These are phyloP conservation scores for Temnopleurus reevesii DNA, from an alignment of 53 echinoderm and acorn worm genomes.

Conservation along the genomic window DNA sequence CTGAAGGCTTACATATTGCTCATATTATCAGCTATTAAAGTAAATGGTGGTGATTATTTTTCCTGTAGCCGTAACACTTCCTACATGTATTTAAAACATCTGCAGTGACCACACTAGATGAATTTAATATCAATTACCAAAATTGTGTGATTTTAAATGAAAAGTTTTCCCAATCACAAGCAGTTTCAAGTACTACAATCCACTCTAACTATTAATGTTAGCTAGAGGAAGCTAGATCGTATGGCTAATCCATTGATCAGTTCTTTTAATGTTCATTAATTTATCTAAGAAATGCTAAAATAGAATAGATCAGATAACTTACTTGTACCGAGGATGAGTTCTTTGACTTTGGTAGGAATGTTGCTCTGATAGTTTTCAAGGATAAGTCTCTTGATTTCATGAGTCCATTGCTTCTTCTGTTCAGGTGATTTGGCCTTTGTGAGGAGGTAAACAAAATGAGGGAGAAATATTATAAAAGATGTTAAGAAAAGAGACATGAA, in stretches of 20 bases:
- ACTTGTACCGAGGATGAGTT: constrained; percentile 88
- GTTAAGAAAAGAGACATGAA: neutral
- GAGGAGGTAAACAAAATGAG: neutral
- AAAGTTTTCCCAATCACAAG: too few relatives aligned
- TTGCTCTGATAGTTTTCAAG: constrained; percentile 87
- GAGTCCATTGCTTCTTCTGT: constrained; percentile 94
- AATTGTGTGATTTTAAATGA: too few relatives aligned
- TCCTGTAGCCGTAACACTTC: neutral
- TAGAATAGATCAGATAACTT: too few relatives aligned
- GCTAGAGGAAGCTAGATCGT: too few relatives aligned
- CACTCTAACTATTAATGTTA: too few relatives aligned
- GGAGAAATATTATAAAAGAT: neutral
- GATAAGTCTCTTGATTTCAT: constrained; percentile 92
- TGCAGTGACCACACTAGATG: neutral
- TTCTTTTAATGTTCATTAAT: too few relatives aligned
- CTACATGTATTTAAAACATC: neutral
- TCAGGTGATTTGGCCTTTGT: constrained; percentile 79
- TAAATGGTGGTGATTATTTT: neutral
- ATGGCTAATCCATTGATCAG: too few relatives aligned
- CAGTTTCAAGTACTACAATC: too few relatives aligned
- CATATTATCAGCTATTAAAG: neutral
- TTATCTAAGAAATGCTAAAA: too few relatives aligned
- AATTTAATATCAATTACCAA: too few relatives aligned
- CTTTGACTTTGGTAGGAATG: constrained; percentile 92
- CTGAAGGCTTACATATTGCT: too few relatives aligned